Base-by-base conservation (phyloP, 2,113 vertebrate genomes). In the Propithecus coquereli region DNA sequence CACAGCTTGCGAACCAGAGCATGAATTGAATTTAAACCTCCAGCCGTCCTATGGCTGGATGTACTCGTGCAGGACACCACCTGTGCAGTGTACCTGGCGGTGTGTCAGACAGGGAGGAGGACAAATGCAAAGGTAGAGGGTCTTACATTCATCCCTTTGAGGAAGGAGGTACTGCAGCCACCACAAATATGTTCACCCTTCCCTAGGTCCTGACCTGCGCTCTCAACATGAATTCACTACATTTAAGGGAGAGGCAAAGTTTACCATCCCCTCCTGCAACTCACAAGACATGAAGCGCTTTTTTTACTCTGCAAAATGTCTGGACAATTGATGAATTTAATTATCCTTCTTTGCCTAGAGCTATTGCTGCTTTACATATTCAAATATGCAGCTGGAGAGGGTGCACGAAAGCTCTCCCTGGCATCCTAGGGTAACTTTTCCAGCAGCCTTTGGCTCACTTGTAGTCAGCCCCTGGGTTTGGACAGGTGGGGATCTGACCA, bases 351-450 rank as follows among this genome's bases (percentile, higher is more conserved):
- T 94, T 50, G 74, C 91, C 84, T 90, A 37, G 1, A 80, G 81
- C 81, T 87, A 87, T 68, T 47, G n/a, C 76, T 92, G 18, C 54
- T 96, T 96, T 90, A 30, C 37, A 87, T 92, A 94, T 80, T 96
- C 71, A 74, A 70, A 76, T 79, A 37, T 76, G 71, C 66, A 89
- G 37, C 47, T 83, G 43, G 74, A 70, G 37, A 50, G 76, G 17
- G 22, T 65, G 43, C 57, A 65, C 23, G 16, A 63, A 95, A 95
- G n/a, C 4, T 30, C 22, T 84, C 17, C 43, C 10, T 65, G 77
- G 18, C 11, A 40, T 45, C 7, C 40, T 43, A 30, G 11, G 18
- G 50, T 52, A n/a, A 14, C 43, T 74, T 79, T 4, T 59, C 43
- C 45, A 4, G 22, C 27, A 70, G 59, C 8, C 25, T 79, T 40